Evolutionary conservation across 2,888 invertebrate genomes (phyloP), one percentile per base, ranked within the genome.

Genomic region (Nyleta sp.): DNA sequence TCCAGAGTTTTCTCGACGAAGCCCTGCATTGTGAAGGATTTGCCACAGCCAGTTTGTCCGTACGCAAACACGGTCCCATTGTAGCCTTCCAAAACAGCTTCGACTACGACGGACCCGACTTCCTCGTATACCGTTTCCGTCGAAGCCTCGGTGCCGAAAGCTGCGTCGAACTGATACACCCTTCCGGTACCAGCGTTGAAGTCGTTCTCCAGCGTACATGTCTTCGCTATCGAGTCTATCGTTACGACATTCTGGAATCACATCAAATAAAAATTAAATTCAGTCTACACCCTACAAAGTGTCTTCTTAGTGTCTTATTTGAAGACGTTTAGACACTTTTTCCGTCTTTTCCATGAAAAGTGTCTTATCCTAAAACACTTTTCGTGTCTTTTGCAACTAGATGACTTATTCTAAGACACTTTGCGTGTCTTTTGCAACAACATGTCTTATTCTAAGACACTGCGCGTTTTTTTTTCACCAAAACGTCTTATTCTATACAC

Each of bases 31-130:
- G 96, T 96, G 88, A 95, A 96, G 0, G 96, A 96, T 89, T 97
- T 98, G 0, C 97, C 97, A 88, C 97, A 96, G 0, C 97, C 97
- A 0, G 97, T 97, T 91, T 97, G 97, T 0, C 97, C 97, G 88
- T 98, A 98, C 0, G 97, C 97, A 90, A 98, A 97, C 60, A 98
- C 96, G 0, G 97, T 97, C 1, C 77, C 96, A 91, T 97, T 98
- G 92, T 97, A 97, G 0, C 97, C 97, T 87, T 97, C 97, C 65
- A 97, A 92, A 0, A 97, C 96, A 75, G 96, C 96, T 93, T 95
- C 91, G 13, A 90, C 90, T 18, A 90, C 83, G n/a, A 90, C 88
- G 1, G 90, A 90, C 2, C 90, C 90, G 75, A 97, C 96, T 86
- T 97, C 96, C 87, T 96, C 96, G 92, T 97, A 97, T 35, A 97